phyloP scores from a whole-genome alignment of 2,888 invertebrate species.

The Drosophila kambysellisi region DNA sequence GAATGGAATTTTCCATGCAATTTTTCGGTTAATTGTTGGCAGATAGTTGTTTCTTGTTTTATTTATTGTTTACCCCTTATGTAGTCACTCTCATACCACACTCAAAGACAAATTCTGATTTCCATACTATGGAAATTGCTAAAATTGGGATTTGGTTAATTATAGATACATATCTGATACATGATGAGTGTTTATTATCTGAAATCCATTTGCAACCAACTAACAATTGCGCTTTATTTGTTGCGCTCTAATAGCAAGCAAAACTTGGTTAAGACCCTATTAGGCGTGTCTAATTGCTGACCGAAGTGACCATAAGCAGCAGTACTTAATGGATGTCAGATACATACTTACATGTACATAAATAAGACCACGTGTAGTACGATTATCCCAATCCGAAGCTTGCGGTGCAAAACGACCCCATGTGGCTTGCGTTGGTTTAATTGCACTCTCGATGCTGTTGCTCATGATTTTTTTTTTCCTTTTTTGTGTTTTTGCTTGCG shows the following conservation, averaged over 20 bases:
- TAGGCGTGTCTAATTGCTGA: slow-evolving; percentile 42
- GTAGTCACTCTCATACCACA: background rate
- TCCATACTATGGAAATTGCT: background rate
- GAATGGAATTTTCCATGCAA: slow-evolving; percentile 81
- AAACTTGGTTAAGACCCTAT: slow-evolving; percentile 9
- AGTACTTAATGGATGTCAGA: background rate
- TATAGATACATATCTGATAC: background rate
- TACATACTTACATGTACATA: too few species aligned
- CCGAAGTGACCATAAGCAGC: slow-evolving; percentile 14
- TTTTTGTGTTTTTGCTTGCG: slow-evolving; percentile 44
- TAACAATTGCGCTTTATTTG: slow-evolving; percentile 5
- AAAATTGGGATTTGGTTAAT: background rate
- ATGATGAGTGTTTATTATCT: background rate
- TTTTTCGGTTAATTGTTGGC: slow-evolving; percentile 63
- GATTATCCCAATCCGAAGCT: slow-evolving; percentile 15
- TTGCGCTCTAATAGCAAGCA: slow-evolving; percentile 29
- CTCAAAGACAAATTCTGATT: background rate
- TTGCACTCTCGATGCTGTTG: slow-evolving; percentile 50
- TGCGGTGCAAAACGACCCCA: slow-evolving; percentile 55
- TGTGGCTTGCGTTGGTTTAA: slow-evolving; percentile 66
- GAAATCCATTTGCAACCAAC: background rate
- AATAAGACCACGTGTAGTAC: slow-evolving; percentile 7
- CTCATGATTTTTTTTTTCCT: slow-evolving; percentile 17
- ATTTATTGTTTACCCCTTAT: slow-evolving; percentile 56
- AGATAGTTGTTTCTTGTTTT: slow-evolving; percentile 15